Base-by-base conservation (phyloP, 2,888 invertebrate genomes). In the Cordylochernes scorpioides region DNA sequence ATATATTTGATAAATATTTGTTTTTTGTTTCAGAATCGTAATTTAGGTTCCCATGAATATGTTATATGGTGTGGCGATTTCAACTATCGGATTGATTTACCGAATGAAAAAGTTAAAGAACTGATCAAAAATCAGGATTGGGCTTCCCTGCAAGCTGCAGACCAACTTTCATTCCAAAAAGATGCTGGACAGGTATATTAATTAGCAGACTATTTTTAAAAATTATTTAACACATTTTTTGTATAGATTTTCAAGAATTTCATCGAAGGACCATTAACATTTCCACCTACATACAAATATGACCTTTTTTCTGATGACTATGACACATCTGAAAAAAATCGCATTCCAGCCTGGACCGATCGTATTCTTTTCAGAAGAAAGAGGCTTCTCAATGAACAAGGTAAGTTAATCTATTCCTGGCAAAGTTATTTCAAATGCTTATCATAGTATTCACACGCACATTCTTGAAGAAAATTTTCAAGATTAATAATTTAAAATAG, bases 21-120 rank as follows among this genome's bases (percentile, higher is more conserved):
- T 19, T 8, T 9, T 19, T 9, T 19, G n/a, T 9, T 19, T 9
- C 8, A 19, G n/a, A 19, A 19, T 19, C 19, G n/a, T 19, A 19
- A 19, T 19, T 19, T 44, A 5, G 75, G 78, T 51, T 77, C 84
- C 2, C 94, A 97, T 50, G 97, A 99, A 56, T 91, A 86, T 52
- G 71, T 97, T 2, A 91, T 97, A 55, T 99, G 94, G 94, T 84
- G 91, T 52, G 97, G 97, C 1, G 97, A 97, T 58, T 97, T 97
- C 53, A 97, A 99, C 53, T 99, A 97, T 50, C 67, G 97, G 32
- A 71, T 97, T 33, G 88, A 94, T 51, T 67, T 94, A 64, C 73
- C 78, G 40, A 82, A 80, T 49, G 88, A 88, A 5, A 80, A 84
- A 49, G 71, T 88, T 36, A 80, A 82, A 47, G 69, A 74, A 34